Conservation (phyloP, 2,888 invertebrate genomes). For the Micropterix aruncella region DNA sequence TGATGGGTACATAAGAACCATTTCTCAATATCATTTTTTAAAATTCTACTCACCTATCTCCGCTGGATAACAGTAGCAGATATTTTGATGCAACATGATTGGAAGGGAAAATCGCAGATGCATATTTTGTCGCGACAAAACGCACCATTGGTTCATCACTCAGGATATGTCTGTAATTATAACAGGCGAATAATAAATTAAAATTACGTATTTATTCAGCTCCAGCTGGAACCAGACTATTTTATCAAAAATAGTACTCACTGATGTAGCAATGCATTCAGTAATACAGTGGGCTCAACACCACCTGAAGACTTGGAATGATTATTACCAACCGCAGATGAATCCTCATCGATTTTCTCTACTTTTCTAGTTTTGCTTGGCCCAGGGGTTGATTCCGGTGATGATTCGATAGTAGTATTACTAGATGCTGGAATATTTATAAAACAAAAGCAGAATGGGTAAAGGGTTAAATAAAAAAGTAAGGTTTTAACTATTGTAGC, state of each 20-base stretch:
- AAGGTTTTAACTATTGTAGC: too few relatives aligned
- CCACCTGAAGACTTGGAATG: neutral
- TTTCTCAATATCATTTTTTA: too few relatives aligned
- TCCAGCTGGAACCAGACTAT: too few relatives aligned
- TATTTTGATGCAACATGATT: constrained; percentile 74
- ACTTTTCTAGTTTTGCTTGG: neutral
- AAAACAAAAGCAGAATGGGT: too few relatives aligned
- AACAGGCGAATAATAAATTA: too few relatives aligned
- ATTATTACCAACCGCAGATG: neutral
- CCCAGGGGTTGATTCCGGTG: neutral
- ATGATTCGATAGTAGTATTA: neutral
- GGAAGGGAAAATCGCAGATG: constrained; percentile 67
- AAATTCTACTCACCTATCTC: constrained; percentile 68
- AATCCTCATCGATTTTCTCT: neutral
- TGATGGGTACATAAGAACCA: too few relatives aligned
- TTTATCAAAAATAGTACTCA: too few relatives aligned
- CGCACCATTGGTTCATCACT: constrained; percentile 68
- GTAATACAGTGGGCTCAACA: neutral
- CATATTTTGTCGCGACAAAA: constrained; percentile 70
- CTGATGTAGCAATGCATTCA: neutral
- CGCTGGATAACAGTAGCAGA: constrained; percentile 66
- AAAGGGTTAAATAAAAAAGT: too few relatives aligned
- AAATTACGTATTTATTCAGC: too few relatives aligned
- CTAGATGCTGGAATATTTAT: neutral
- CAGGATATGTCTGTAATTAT: constrained; percentile 59